These are phyloP conservation scores for Halcyon senegalensis DNA, from an alignment of 2,113 vertebrate species.

Conservation along the genomic window DNA sequence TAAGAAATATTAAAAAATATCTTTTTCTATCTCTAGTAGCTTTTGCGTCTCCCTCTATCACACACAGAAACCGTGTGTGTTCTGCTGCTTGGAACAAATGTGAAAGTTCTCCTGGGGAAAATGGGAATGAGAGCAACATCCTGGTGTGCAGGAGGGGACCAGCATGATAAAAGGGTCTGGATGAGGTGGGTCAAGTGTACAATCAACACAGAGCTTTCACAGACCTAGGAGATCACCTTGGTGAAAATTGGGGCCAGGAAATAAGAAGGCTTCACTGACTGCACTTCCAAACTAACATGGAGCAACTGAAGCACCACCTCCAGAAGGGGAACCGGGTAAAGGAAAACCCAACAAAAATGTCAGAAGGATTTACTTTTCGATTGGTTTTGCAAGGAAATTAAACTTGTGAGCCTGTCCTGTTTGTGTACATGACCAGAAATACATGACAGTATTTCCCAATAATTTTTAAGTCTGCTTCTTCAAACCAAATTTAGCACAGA, in stretches of 20 bases:
- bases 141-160: background rate
- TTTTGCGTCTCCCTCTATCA: background rate
- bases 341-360: background rate
- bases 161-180: background rate
- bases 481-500: background rate
- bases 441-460: background rate
- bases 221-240: background rate
- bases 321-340: background rate
- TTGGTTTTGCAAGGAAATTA: background rate
- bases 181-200: background rate
- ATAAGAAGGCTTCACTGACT: background rate
- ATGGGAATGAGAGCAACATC: background rate
- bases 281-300: background rate
- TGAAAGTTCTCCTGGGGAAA: background rate
- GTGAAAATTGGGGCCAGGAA: background rate
- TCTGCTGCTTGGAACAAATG: background rate
- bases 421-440: background rate
- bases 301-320: background rate
- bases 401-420: background rate
- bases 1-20: background rate
- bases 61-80: background rate
- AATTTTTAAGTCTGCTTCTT: background rate
- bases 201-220: background rate
- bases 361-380: background rate
- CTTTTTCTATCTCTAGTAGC: background rate